phyloP scores from a whole-genome alignment of 1,140 invertebrate genomes.

The Antheraea mylitta region DNA sequence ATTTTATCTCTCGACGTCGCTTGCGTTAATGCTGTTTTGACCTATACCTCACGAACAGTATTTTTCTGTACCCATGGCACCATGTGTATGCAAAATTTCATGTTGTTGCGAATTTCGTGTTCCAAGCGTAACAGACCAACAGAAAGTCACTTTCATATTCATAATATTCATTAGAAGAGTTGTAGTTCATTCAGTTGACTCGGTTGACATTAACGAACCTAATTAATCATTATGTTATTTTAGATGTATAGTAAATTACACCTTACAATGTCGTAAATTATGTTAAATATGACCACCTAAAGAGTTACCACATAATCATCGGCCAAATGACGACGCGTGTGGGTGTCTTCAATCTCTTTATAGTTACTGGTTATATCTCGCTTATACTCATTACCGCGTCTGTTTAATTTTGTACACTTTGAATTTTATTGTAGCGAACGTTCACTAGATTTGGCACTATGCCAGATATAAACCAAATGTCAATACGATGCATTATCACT shows the following conservation, averaged over 20 bases:
- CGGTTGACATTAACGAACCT: not conserved
- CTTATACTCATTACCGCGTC: conserved; percentile 35
- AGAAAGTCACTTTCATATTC: too few species aligned
- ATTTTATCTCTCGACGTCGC: too few species aligned
- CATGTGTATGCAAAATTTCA: not conserved
- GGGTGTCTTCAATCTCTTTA: conserved; percentile 19
- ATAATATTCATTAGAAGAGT: not conserved
- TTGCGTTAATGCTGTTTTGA: too few species aligned
- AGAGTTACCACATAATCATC: not conserved
- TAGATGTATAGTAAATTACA: not conserved
- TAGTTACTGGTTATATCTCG: conserved; percentile 43
- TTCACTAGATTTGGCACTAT: conserved; percentile 50
- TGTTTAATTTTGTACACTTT: conserved; percentile 50
- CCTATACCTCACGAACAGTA: too few species aligned
- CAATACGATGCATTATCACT: conserved; percentile 74
- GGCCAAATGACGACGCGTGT: conserved; percentile 11
- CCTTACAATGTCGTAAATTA: conserved; percentile 7
- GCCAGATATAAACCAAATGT: conserved; percentile 68
- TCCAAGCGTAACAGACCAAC: too few species aligned
- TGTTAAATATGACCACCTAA: conserved; percentile 6
- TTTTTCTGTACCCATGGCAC: too few species aligned
- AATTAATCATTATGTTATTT: not conserved
- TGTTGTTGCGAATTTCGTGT: too few species aligned
- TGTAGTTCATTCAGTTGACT: not conserved
- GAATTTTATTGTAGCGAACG: conserved; percentile 56